Evolutionary conservation across 2,797 vertebrate genomes (phyloP).

Genomic region (Botia almorhae): DNA sequence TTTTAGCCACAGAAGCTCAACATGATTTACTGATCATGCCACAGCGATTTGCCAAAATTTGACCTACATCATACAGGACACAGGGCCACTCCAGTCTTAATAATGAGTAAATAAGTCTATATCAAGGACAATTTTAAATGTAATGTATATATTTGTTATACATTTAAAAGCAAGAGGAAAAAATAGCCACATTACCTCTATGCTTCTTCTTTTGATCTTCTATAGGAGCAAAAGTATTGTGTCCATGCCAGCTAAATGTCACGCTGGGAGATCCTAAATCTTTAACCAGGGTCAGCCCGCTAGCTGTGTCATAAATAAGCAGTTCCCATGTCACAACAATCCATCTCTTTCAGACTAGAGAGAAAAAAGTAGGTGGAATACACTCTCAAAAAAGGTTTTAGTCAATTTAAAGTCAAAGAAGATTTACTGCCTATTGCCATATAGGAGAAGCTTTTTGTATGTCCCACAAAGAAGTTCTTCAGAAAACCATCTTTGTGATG

Average conservation of each 20-base stretch:
- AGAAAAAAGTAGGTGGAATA: constrained; percentile 21
- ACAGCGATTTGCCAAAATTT: not conserved
- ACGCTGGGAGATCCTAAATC: constrained; percentile 24
- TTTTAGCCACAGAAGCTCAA: not conserved
- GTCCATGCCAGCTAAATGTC: constrained; percentile 33
- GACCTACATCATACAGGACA: not conserved
- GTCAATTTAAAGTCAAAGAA: not conserved
- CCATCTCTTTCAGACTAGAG: not conserved
- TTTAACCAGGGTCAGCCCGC: constrained; percentile 18
- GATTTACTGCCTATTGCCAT: not conserved
- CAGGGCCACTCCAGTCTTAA: not conserved
- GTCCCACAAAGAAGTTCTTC: not conserved
- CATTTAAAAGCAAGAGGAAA: not conserved
- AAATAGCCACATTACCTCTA: constrained; percentile 5
- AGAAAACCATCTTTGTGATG: not conserved
- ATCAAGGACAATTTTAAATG: not conserved
- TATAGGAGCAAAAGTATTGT: constrained; percentile 31
- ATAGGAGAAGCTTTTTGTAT: not conserved
- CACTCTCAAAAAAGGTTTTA: constrained; percentile 9
- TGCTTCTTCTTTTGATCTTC: constrained; percentile 23
- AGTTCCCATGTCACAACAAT: constrained; percentile 18
- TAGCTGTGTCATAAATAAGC: constrained; percentile 10
- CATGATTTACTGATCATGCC: constrained; percentile 3
- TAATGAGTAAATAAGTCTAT: no score
- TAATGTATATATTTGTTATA: not conserved